A percentile compares a stretch with the other conserved stretches of the same genome.
Evolutionary conservation across 2,797 vertebrate species (phyloP).

Genomic region (Oreortyx pictus): DNA sequence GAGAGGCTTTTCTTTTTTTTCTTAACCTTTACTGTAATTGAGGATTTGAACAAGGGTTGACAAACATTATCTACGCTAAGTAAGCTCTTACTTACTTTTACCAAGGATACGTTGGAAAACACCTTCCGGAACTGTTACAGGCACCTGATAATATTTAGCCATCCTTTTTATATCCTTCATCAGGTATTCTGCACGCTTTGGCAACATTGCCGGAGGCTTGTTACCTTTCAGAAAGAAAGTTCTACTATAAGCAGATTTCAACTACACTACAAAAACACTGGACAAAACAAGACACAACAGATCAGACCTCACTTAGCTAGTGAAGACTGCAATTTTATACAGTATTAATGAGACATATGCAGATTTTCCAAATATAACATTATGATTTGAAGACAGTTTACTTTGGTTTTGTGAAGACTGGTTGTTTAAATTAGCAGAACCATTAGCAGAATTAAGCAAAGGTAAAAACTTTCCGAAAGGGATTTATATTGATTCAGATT

Average conservation of each 20-base stretch:
- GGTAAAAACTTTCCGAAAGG: background rate
- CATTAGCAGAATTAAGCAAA: background rate
- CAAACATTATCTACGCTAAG: background rate
- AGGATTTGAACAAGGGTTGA: background rate
- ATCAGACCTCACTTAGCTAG: background rate
- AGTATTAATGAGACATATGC: background rate
- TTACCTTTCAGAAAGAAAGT: slow-evolving; percentile 82
- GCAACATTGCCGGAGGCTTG: slow-evolving; percentile 84
- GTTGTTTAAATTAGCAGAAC: background rate
- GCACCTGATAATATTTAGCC: slow-evolving; percentile 81
- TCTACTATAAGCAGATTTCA: background rate
- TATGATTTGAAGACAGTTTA: background rate
- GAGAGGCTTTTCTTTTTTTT: no score
- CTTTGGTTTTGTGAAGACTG: background rate
- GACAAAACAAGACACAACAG: background rate
- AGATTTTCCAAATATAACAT: background rate
- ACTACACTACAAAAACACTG: background rate
- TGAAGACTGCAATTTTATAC: background rate
- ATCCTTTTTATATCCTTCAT: slow-evolving; percentile 79
- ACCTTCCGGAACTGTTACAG: slow-evolving; percentile 61
- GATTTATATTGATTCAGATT: background rate
- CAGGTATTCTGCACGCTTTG: slow-evolving; percentile 86
- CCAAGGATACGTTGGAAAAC: slow-evolving; percentile 74
- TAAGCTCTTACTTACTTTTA: slow-evolving; percentile 80
- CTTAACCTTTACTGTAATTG: background rate